These are phyloP conservation scores for Hypomecis atomaria DNA, from an alignment of 2,888 invertebrate species.

Conservation along the genomic window DNA sequence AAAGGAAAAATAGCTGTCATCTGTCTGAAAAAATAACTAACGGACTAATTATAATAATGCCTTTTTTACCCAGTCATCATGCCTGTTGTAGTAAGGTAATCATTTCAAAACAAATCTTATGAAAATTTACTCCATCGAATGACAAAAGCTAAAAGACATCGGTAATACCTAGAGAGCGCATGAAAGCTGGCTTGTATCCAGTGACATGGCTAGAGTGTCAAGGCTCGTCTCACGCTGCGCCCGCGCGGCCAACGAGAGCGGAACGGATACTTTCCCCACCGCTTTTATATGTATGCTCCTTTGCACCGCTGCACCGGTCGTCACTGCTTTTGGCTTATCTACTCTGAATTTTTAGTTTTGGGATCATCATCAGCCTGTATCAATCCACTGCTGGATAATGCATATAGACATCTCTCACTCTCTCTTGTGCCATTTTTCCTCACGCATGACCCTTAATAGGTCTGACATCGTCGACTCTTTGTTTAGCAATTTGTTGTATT, in stretches of 20 bases:
- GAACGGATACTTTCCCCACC: conserved; percentile 64
- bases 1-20: no score
- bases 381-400: background rate
- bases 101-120: no score
- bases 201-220: conserved; percentile 43
- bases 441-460: no score
- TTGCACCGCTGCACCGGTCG: background rate
- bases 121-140: background rate
- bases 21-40: no score
- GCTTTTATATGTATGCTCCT: conserved; percentile 8
- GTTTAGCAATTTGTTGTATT: background rate
- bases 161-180: conserved; percentile 1
- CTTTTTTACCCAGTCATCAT: no score
- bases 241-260: conserved; percentile 55
- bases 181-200: conserved; percentile 14
- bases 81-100: no score
- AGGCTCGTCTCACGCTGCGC: conserved; percentile 29
- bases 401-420: no score
- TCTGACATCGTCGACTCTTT: no score
- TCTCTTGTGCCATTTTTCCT: background rate
- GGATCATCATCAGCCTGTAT: no score
- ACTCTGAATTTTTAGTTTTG: no score
- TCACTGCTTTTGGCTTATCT: background rate
- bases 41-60: no score
- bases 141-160: background rate